Percentiles rank a stretch among this genome's conserved stretches.
These are phyloP conservation scores for Salpingus planirostris DNA, from an alignment of 2,888 invertebrate genomes.

Conservation along the genomic window DNA sequence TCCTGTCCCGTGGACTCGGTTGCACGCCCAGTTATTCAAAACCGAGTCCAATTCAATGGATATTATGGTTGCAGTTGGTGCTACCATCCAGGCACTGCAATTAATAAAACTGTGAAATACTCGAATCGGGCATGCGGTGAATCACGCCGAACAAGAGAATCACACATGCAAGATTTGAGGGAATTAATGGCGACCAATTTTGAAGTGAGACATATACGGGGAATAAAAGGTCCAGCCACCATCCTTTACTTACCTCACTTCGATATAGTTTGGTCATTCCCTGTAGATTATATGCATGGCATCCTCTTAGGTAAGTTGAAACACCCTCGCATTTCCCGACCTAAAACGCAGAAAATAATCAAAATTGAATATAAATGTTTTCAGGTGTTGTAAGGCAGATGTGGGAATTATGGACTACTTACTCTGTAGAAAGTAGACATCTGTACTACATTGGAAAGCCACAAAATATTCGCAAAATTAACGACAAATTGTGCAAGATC, in stretches of 20 bases:
- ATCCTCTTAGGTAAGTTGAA: too few species aligned
- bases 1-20: neutral
- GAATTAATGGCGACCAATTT: neutral
- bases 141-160: neutral
- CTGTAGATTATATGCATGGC: neutral
- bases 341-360: too few species aligned
- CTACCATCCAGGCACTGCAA: neutral
- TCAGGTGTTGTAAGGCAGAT: too few species aligned
- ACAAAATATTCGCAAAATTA: neutral
- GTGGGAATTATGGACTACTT: neutral
- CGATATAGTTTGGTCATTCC: neutral
- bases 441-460: neutral
- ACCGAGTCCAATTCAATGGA: neutral
- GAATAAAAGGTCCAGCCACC: neutral
- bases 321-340: too few species aligned
- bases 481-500: neutral
- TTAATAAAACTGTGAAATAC: neutral
- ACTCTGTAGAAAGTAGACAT: neutral
- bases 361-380: too few species aligned
- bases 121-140: too few species aligned
- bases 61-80: neutral
- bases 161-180: neutral
- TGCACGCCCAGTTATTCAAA: neutral
- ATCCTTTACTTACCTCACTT: neutral
- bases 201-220: neutral